Evolutionary conservation across 2,888 invertebrate species (phyloP), one percentile per base, ranked within the genome.

Genomic region (Oeneis ivallda): DNA sequence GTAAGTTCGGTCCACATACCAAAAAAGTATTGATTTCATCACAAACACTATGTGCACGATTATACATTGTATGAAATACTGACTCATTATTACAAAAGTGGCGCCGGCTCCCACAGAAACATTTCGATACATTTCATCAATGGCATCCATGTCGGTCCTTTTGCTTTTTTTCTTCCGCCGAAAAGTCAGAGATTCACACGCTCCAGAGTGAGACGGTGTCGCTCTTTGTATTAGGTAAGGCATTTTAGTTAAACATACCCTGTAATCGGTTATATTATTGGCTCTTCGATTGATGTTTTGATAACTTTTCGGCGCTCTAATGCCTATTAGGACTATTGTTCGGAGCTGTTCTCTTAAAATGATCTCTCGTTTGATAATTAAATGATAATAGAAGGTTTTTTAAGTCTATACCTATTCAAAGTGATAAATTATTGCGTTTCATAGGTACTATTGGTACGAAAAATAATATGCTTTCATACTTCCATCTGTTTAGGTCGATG

Each of bases 51-150:
- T 56, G 47, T 32, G 19, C 62, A 17, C 66, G 69, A 72, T 68
- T 72, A 74, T 80, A 80, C 56, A 67, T 76, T 80, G 80, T 73
- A 77, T 78, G 79, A 81, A 81, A 81, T 79, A 79, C 79, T 79
- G 76, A 77, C 76, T 79, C 77, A 82, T 82, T 78, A 82, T 78
- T 75, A 76, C 78, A 79, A 77, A 81, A 79, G 77, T 78, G 81
- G 85, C 82, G 82, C 79, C 79, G 80, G 81, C 84, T 86, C 85
- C 83, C 86, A 85, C 84, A 84, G 76, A 72, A 81, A 76, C 76
- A 80, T 83, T 82, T 75, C 82, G 80, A 82, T 81, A 81, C 79
- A 77, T 82, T 80, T 85, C 81, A 79, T 84, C 85, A 85, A 84
- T 83, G 84, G 79, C 78, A 71, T 79, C 75, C 77, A 76, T 78